Evolutionary conservation across 2,113 vertebrate genomes (phyloP).

Genomic region (Prochilodus magdalenae): DNA sequence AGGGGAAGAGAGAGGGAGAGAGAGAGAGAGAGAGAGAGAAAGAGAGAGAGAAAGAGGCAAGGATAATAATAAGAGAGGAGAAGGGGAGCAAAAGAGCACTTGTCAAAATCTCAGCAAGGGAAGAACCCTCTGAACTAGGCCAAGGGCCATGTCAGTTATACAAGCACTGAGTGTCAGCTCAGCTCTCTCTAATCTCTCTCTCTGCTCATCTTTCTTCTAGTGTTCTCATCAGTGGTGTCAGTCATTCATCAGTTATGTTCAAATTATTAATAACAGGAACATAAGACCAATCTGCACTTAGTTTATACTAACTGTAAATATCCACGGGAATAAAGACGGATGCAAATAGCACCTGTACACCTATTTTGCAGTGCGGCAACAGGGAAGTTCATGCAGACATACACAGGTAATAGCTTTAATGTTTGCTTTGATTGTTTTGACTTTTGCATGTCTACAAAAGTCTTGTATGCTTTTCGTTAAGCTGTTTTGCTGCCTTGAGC

Average conservation of each 20-base stretch:
- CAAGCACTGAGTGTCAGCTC: constrained; percentile 14
- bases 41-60: not conserved
- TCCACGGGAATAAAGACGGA: not conserved
- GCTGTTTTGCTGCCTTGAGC: no score
- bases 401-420: not conserved
- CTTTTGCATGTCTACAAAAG: no score
- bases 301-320: not conserved
- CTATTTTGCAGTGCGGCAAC: not conserved
- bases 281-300: not conserved
- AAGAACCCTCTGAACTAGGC: constrained; percentile 46
- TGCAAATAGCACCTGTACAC: not conserved
- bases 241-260: constrained; percentile 4
- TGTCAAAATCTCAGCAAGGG: constrained; percentile 40
- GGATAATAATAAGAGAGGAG: constrained; percentile 10
- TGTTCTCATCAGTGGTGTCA: constrained; percentile 25
- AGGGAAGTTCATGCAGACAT: no score
- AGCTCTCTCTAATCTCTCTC: not conserved
- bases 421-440: not conserved
- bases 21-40: not conserved
- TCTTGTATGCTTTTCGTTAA: no score
- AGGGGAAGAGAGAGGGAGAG: constrained; percentile 10
- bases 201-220: not conserved
- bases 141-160: constrained; percentile 33
- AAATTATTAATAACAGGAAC: not conserved
- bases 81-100: constrained; percentile 26